These are phyloP conservation scores for Ostrea edulis DNA, from an alignment of 1,140 invertebrate species.

Conservation along the genomic window DNA sequence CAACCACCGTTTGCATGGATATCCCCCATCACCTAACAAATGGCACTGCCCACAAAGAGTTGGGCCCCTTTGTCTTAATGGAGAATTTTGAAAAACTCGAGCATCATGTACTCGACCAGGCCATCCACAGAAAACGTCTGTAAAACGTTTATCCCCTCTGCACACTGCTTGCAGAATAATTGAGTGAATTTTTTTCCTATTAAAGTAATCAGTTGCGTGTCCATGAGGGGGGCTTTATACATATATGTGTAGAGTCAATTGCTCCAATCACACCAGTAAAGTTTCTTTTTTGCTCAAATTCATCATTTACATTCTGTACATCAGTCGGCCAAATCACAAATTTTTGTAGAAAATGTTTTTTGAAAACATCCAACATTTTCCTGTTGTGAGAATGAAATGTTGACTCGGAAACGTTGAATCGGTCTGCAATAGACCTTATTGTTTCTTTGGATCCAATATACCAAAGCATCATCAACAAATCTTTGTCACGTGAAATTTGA, in stretches of 20 bases:
- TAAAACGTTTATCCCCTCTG: conserved; percentile 48
- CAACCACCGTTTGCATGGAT: not conserved
- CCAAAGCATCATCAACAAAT: conserved; percentile 42
- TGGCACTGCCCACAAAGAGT: conserved; percentile 24
- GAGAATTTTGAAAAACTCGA: conserved; percentile 43
- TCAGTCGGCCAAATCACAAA: conserved; percentile 21
- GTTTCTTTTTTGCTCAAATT: conserved; percentile 19
- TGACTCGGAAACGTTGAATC: conserved; percentile 38
- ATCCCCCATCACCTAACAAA: conserved; percentile 25
- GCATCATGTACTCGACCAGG: conserved; percentile 43
- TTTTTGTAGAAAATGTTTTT: conserved; percentile 17
- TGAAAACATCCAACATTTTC: conserved; percentile 2
- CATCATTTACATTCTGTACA: conserved; percentile 21
- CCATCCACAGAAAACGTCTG: conserved; percentile 51
- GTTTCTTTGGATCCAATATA: conserved; percentile 44
- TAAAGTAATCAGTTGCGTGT: conserved; percentile 23
- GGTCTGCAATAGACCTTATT: conserved; percentile 39
- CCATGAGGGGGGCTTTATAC: conserved; percentile 9
- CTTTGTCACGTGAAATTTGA: conserved; percentile 44
- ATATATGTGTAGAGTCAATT: conserved; percentile 47
- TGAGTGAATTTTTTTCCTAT: conserved; percentile 48
- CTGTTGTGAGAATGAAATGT: conserved; percentile 29
- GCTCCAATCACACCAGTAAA: conserved; percentile 53
- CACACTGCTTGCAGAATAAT: conserved; percentile 50
- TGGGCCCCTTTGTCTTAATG: not conserved